phyloP scores from a whole-genome alignment of 2,888 invertebrate species.

The Cephus sareptanus region DNA sequence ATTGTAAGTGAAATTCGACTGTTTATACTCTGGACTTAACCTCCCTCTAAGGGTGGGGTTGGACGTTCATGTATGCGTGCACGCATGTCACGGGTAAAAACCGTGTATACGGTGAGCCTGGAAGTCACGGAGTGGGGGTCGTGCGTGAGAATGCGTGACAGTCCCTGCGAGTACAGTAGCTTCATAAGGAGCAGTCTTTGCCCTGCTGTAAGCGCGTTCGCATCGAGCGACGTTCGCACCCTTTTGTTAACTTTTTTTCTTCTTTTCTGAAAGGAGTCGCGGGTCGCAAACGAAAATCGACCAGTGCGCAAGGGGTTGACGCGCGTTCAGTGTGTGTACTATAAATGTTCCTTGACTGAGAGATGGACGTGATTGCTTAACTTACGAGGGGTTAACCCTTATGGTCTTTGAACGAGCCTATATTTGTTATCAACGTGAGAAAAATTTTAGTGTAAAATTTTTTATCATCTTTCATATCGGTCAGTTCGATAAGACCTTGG shows the following conservation, averaged over 20 bases:
- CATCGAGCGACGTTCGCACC: constrained; percentile 37
- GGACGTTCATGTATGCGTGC: neutral
- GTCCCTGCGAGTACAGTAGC: constrained; percentile 40
- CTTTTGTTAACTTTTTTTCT: neutral
- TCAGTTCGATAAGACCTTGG: neutral
- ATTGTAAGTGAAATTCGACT: neutral
- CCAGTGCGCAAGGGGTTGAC: neutral
- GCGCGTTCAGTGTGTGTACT: neutral
- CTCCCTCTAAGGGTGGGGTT: neutral
- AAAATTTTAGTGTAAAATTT: neutral
- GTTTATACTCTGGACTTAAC: neutral
- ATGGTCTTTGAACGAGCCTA: neutral
- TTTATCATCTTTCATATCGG: neutral
- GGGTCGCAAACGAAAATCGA: neutral
- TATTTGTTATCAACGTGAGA: neutral
- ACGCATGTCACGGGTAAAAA: neutral
- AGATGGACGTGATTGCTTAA: too few species aligned
- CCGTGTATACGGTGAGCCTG: neutral
- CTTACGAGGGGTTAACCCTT: neutral
- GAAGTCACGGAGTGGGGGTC: neutral
- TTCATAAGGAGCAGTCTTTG: constrained; percentile 52
- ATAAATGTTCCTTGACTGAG: neutral
- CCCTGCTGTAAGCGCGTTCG: constrained; percentile 45
- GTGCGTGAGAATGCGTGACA: constrained; percentile 32
- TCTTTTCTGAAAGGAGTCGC: neutral